Base-by-base conservation (phyloP, 2,888 invertebrate species). In the Gastracanthus pulcherrimus region DNA sequence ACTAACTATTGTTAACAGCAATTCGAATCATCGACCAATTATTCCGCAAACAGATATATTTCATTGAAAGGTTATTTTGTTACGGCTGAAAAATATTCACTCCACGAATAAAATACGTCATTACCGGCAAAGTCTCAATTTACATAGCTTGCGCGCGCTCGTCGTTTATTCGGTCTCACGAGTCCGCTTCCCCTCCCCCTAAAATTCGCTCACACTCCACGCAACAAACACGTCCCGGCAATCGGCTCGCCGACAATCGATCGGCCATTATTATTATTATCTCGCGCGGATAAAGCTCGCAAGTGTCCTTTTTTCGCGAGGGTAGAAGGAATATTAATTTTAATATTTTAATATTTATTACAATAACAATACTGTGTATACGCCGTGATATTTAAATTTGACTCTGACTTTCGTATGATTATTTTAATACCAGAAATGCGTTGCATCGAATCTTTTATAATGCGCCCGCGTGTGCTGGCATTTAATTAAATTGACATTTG, bases 81-180 rank as follows among this genome's bases (percentile, higher is more conserved):
- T 58, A 9, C 26, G 5, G 34, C 38, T 5, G 16, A 38, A 36
- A 55, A 55, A 71, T 19, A 66, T 67, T 67, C 23, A 3, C 0
- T n/a, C 36, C 34, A 16, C 13, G 23, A 41, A 58, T 31, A 60
- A 67, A 67, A 69, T 67, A 60, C 45, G 45, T 58, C 51, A 79
- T 80, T 69, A 69, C 45, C 26, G 19, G n/a, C 34, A n/a, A 36
- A 2, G 5, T 58, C 38, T 80, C 80, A 69, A 80, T 69, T 62
- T 48, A 67, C 38, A 41, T 60, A n/a, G n/a, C 11, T 9, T 16
- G 2, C 38, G 51, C 1, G n/a, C 38, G 60, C 60, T 72, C 38
- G n/a, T 66, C 62, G 34, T 26, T 26, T 26, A 62, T 62, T 19
- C 48, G 5, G 26, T 16, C 31, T 48, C 5, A 45, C 41, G 29